Base-by-base conservation (phyloP, 2,797 vertebrate species). In the Mus caroli region DNA sequence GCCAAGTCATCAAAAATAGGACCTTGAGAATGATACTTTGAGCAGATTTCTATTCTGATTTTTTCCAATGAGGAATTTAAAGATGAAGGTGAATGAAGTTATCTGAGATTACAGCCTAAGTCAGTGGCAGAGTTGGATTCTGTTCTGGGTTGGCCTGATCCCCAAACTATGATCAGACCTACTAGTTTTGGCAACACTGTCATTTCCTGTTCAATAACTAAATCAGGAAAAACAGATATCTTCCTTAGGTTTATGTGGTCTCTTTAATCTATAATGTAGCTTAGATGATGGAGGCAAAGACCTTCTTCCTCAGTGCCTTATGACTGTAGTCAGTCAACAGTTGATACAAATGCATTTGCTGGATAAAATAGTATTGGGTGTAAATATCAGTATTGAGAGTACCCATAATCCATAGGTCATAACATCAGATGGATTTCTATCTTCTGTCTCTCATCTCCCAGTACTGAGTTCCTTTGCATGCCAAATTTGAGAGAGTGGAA, bases 211-310 rank as follows among this genome's bases (percentile, higher is more conserved):
- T 98, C 98, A 98, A 98, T 99, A 98, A 98, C 98, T 98, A 98
- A 99, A 98, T 92, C 96, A 98, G 94, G 98, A 98, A 98, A 98
- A 99, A 98, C 98, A 99, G 98, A 99, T 98, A 98, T 97, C 98
- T 97, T 97, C 98, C 97, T 98, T 98, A 96, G 96, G 97, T 98
- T 98, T 98, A 98, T 97, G 71, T 62, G 22, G 90, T 97, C 97
- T 60, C 84, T 98, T 98, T 98, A 98, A 98, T 98, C 98, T 98
- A 98, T 98, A 98, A 98, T 96, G 94, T 94, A 97, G 96, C 14
- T 37, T 92, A 92, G 62, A 89, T 91, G 89, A 94, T 96, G 84
- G 15, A 88, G 71, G 79, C 0, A 0, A 40, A 40, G 43, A n/a
- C 24, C 37, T 46, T 54, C 37, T 90, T 37, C 46, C 46, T 31